These are phyloP conservation scores for Himalopsyche kuldschensis DNA, from an alignment of 2,888 invertebrate species.

Conservation along the genomic window DNA sequence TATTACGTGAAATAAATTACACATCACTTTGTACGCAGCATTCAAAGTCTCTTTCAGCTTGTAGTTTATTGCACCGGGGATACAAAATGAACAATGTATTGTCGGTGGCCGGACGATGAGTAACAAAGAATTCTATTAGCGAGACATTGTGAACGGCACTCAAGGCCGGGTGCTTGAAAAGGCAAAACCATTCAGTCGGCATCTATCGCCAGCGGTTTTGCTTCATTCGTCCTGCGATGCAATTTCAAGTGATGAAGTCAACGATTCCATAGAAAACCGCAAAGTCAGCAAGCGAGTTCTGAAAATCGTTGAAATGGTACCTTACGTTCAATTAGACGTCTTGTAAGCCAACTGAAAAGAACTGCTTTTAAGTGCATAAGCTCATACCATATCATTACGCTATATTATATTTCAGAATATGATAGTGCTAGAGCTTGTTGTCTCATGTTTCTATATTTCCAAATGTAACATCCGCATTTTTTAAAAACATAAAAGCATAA, in stretches of 20 bases:
- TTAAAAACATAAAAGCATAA: too few species aligned
- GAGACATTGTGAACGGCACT: background rate
- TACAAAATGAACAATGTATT: background rate
- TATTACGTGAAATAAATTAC: too few species aligned
- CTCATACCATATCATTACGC: background rate
- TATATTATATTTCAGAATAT: background rate
- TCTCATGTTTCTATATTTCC: too few species aligned
- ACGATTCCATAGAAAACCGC: conserved; percentile 17
- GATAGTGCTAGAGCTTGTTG: too few species aligned
- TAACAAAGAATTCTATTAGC: conserved; percentile 15
- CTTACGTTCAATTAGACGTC: conserved; percentile 24
- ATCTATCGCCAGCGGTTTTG: conserved; percentile 7
- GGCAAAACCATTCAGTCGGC: conserved; percentile 20
- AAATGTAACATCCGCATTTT: too few species aligned
- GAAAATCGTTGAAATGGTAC: background rate
- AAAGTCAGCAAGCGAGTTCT: conserved; percentile 10
- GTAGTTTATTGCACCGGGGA: background rate
- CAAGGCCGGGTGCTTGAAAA: conserved; percentile 1
- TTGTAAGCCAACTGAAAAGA: conserved; percentile 17
- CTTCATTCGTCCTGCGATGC: conserved; percentile 10
- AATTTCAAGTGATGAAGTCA: conserved; percentile 15
- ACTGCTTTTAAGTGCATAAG: background rate
- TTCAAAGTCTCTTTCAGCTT: background rate
- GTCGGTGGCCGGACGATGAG: background rate
- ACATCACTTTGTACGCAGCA: background rate